Base-by-base conservation (phyloP, 2,797 vertebrate species). In the Trachurus trachurus region DNA sequence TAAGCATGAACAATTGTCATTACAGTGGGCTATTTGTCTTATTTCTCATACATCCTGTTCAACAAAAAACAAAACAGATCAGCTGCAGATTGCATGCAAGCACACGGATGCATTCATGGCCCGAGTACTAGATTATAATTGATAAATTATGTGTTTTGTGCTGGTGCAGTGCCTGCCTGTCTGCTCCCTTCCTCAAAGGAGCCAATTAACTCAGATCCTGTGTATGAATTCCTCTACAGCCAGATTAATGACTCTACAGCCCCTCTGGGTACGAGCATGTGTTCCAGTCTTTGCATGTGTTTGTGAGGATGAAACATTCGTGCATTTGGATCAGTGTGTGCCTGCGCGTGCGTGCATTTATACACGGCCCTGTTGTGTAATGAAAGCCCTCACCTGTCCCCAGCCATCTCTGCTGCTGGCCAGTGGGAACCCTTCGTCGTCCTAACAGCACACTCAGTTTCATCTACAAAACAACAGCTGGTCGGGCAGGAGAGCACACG, bases 391-490 rank as follows among this genome's bases (percentile, higher is more conserved):
- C 92, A 94, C 91, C 93, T 94, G 93, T 94, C 88, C 66, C 42
- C 63, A 67, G 73, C 70, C 80, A 69, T 93, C 91, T 88, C 63
- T 49, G 80, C 68, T 47, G 69, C 58, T 73, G 62, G 84, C 78
- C 77, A 75, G 70, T 74, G 81, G 78, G 78, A 86, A 77, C 65
- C 73, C 77, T 84, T 72, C 10, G 39, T 66, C 11, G 61, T 88
- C 72, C 81, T 81, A 81, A 71, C 83, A 73, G 81, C 71, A 19
- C 0, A 37, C 84, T 87, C 73, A 82, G 66, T 89, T 87, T 87
- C 61, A 69, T 84, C 67, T 47, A 42, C 86, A 91, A 92, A 93
- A 93, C 93, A 93, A 90, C 93, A 93, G 92, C 91, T 93, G 92
- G 67, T 88, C 64, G 15, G 54, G 63, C 40, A 72, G 78, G 34